Evolutionary conservation across 2,888 invertebrate species (phyloP), one percentile per base, ranked within the genome.

Genomic region (Andrena camellia): DNA sequence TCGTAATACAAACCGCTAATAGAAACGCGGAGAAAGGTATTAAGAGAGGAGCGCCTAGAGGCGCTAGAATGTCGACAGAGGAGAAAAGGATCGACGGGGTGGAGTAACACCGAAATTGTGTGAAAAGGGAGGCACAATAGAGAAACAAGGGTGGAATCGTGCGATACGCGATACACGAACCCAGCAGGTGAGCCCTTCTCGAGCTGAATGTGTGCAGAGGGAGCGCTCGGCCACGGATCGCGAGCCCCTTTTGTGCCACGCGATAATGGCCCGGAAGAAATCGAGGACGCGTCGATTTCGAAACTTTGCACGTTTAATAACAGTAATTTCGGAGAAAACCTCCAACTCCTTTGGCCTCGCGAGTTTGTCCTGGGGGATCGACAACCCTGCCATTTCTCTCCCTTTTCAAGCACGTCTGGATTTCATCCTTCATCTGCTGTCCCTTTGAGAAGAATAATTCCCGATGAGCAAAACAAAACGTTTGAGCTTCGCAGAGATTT

Each of bases 1-100:
- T 90, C 91, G 93, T 91, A 93, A 93, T 93, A 93, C 90, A 93
- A 93, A 93, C 93, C 91, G 92, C 94, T 92, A 93, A 93, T 93
- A 93, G 93, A 93, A 93, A 92, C 90, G 90, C 90, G 86, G 81
- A 84, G 83, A 84, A 83, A 77, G 75, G 75, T 83, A 85, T 76
- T 64, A 73, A 69, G 71, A 79, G 70, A 54, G 74, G 75, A 78
- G 77, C 75, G 72, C 69, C 69, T 31, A 29, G 17, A 42, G 54
- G 54, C 60, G 73, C n/a, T 69, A 63, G 67, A 72, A 66, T 72
- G 77, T 69, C 62, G 33, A 57, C 72, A 33, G 78, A 57, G 59
- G 69, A 73, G 20, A 29, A 57, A 57, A 63, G 69, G 71, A 71
- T 35, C 48, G 76, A 50, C 80, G 57, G 75, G 71, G 76, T 33